Evolutionary conservation across 2,888 invertebrate genomes (phyloP).

Genomic region (Andrena camellia): DNA sequence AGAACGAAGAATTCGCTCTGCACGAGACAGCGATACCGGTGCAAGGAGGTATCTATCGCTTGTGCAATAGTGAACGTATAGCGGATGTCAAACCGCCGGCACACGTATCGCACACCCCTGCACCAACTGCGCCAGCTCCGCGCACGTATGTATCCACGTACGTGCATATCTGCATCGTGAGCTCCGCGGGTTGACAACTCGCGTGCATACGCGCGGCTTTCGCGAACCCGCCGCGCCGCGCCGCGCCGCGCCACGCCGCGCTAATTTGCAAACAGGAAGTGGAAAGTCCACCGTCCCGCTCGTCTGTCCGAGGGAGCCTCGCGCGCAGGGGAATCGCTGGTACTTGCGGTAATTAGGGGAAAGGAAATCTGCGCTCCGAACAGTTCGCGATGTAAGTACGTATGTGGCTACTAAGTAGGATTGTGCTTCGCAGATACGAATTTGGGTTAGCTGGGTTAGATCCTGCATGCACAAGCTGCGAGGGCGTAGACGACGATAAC

Average conservation of each 20-base stretch:
- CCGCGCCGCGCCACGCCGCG: constrained; percentile 23
- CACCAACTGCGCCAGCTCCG: constrained; percentile 36
- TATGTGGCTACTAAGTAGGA: no score
- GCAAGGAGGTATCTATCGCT: constrained; percentile 81
- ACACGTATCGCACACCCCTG: constrained; percentile 76
- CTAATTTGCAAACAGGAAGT: constrained; percentile 65
- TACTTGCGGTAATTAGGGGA: constrained; percentile 1
- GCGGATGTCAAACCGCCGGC: constrained; percentile 83
- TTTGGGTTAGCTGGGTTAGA: background rate
- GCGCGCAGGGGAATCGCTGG: background rate
- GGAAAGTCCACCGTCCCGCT: constrained; percentile 27
- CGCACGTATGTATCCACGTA: background rate
- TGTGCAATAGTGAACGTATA: constrained; percentile 85
- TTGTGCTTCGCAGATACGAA: no score
- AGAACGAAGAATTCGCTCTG: constrained; percentile 82
- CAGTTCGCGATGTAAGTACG: no score
- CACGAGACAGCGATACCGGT: constrained; percentile 78
- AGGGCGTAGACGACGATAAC: constrained; percentile 1
- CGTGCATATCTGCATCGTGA: constrained; percentile 41
- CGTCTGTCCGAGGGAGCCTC: background rate
- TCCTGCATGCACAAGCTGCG: background rate
- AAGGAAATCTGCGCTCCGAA: background rate
- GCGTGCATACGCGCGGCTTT: constrained; percentile 62
- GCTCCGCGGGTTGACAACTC: constrained; percentile 73
- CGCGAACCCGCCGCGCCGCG: constrained; percentile 34